Evolutionary conservation across 2,797 vertebrate genomes (phyloP), one percentile per base, ranked within the genome.

Genomic region (Poliocrania exsul): DNA sequence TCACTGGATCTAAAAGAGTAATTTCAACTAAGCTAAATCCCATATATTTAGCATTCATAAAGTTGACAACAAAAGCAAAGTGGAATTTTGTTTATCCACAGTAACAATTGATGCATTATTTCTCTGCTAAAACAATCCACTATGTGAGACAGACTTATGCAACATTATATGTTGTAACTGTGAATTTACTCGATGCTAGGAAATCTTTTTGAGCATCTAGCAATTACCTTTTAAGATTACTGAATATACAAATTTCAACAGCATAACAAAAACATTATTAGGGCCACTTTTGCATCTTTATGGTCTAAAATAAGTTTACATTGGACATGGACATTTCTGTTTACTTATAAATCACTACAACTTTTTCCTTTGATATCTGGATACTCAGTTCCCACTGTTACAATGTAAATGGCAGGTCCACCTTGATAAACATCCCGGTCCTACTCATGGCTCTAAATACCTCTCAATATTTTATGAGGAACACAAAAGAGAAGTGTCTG

Each of bases 81-180:
- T 65, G 86, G 90, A 85, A 95, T 93, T 96, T 93, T 91, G 49
- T 94, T 87, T 89, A 81, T 61, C 40, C 16, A 50, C n/a, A 67
- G 58, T 54, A 88, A 92, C 53, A 92, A 92, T 0, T 42, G 65
- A 73, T 75, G 51, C 31, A 77, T 88, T 89, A 75, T 92, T 93
- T 35, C 38, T 85, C n/a, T 40, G 13, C 18, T 88, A 66, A 91
- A 92, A 90, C 58, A 74, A 87, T 70, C 47, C 71, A 35, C 28
- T 78, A 16, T 66, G 31, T 75, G 50, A 91, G 61, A 82, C n/a
- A 84, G 50, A 50, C 37, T 84, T 84, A 71, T 11, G 33, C 29
- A 77, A 33, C 15, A 69, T 70, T 79, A 51, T 47, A 47, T 44
- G 16, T 40, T 60, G 56, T 79, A 54, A 61, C 16, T 38, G 44